Base-by-base conservation (phyloP, 2,888 invertebrate species). In the Diachrysia chrysitis region DNA sequence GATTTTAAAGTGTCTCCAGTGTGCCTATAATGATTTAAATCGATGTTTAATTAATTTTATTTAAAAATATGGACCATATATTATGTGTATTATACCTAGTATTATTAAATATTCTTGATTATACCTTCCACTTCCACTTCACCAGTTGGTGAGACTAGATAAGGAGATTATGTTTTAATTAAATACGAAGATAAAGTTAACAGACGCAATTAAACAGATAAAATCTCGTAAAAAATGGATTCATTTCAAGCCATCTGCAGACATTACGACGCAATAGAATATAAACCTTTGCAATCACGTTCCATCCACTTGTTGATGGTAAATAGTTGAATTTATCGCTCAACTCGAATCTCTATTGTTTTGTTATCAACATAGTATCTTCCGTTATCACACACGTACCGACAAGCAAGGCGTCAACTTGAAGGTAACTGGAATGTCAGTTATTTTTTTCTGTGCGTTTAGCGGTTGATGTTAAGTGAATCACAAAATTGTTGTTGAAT, bases 361-460 rank as follows among this genome's bases (percentile, higher is more conserved):
- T 73, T 69, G 63, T 81, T 85, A 85, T 84, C 83, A 74, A 61
- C 57, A 56, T 61, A 73, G 76, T 81, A 83, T 79, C 79, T 82
- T 66, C 25, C 29, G 67, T 82, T 84, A 86, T 86, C 85, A 80
- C 68, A 66, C 61, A 74, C 71, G 72, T 75, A 63, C 70, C 58
- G 82, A 73, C 82, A 75, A 75, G 71, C 73, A 66, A 78, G 73
- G 64, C 71, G 67, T 76, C 76, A 60, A 71, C 58, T 46, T 71
- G 73, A 84, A 83, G 81, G 78, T 68, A 66, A 66, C 56, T 37
- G 63, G 42, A 63, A 57, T 69, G 57, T 72, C 57, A 32, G 7
- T 7, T 9, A 37, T 51, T 48, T 51, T 51, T 48, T 51, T 51
- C 12, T 51, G 7, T 9, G 4, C 4, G 2, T 12, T 42, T n/a